phyloP scores from a whole-genome alignment of 2,888 invertebrate species.

The Rhagium mordax region DNA sequence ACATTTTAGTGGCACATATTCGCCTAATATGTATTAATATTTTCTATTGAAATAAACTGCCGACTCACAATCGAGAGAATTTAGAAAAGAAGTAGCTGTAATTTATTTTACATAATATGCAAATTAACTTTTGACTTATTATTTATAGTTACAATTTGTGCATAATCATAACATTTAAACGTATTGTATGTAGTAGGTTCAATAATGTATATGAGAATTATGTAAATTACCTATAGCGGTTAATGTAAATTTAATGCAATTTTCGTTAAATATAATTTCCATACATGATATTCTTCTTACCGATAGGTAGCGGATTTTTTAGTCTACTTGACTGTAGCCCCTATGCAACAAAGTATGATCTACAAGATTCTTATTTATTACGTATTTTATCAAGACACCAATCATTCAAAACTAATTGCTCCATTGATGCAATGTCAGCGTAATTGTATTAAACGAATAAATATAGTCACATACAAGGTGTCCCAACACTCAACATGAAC shows the following conservation, averaged over 20 bases:
- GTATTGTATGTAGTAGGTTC: slow-evolving; percentile 45
- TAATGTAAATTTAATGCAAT: slow-evolving; percentile 47
- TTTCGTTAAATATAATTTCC: slow-evolving; percentile 27
- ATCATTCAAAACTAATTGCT: neutral
- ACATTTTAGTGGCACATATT: neutral
- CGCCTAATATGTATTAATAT: slow-evolving; percentile 9
- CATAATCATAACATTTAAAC: slow-evolving; percentile 54
- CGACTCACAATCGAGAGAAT: slow-evolving; percentile 40
- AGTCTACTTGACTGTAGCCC: neutral
- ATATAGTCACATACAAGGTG: too few species aligned
- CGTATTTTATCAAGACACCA: neutral
- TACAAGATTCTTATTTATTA: neutral
- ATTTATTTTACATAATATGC: slow-evolving; percentile 43
- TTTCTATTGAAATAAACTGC: slow-evolving; percentile 28
- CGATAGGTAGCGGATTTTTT: neutral
- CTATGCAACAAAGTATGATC: neutral
- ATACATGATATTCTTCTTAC: neutral
- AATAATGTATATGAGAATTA: slow-evolving; percentile 51
- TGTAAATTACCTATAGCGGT: slow-evolving; percentile 45
- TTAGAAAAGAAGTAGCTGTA: slow-evolving; percentile 32
- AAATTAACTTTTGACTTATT: slow-evolving; percentile 48
- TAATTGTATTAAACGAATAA: neutral
- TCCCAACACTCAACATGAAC: too few species aligned
- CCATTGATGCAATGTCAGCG: neutral
- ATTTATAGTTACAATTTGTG: slow-evolving; percentile 51